Percentiles rank a stretch among this genome's conserved stretches.
Conservation (phyloP, 2,888 invertebrate genomes). For the Helobdella robusta region DNA sequence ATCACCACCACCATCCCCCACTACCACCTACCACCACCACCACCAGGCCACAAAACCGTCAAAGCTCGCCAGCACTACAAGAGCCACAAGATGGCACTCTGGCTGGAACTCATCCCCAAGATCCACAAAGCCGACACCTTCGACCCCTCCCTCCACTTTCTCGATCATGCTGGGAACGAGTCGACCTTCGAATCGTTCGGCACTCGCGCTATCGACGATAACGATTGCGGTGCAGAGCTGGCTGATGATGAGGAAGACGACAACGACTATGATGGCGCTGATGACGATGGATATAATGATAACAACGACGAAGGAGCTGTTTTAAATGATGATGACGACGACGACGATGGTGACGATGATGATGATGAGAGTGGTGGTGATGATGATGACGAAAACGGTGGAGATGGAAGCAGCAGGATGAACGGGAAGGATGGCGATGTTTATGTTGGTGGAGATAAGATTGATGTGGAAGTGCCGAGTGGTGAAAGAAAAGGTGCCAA, state of each 20-base stretch:
- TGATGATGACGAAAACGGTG: background rate
- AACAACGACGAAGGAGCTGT: background rate
- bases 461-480: too few species aligned
- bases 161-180: conserved; percentile 69
- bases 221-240: background rate
- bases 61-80: conserved; percentile 81
- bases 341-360: background rate
- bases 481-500: too few species aligned
- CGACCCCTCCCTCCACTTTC: conserved; percentile 75
- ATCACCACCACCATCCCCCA: too few species aligned
- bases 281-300: background rate
- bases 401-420: too few species aligned
- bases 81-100: conserved; percentile 86
- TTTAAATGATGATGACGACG: conserved; percentile 8
- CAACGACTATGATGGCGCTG: conserved; percentile 1
- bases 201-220: background rate
- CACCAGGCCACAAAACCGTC: too few species aligned
- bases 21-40: too few species aligned
- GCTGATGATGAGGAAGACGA: background rate
- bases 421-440: too few species aligned
- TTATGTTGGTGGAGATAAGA: too few species aligned
- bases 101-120: conserved; percentile 87
- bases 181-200: conserved; percentile 26
- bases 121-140: conserved; percentile 67
- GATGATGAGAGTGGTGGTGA: background rate